Percentiles rank a stretch among this genome's conserved stretches.
phyloP scores from a whole-genome alignment of 2,797 vertebrate genomes.

The Siniperca obscura region DNA sequence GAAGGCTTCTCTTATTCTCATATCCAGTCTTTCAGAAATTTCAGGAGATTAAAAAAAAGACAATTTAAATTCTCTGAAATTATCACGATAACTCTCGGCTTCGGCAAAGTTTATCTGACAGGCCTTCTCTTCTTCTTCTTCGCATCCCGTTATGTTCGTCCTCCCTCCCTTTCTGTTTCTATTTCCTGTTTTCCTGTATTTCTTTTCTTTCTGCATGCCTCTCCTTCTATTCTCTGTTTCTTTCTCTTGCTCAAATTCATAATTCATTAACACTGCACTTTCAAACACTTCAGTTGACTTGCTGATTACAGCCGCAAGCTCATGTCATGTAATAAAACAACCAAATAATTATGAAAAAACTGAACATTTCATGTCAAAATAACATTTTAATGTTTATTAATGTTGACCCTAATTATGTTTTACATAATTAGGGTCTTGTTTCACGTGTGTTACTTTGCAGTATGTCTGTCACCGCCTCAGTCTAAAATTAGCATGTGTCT shows the following conservation, averaged over 20 bases:
- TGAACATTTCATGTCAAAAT: conserved; percentile 25
- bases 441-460: conserved; percentile 17
- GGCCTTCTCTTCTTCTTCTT: conserved; percentile 16
- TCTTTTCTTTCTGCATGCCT: no score
- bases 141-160: neutral
- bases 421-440: conserved; percentile 30
- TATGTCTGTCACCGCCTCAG: conserved; percentile 25
- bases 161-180: neutral
- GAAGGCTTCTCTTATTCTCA: conserved; percentile 10
- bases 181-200: neutral
- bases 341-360: conserved; percentile 21
- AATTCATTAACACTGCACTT: conserved; percentile 31
- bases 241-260: neutral
- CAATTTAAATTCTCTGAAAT: conserved; percentile 50
- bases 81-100: neutral
- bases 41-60: conserved; percentile 36
- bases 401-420: no score
- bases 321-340: conserved; percentile 28
- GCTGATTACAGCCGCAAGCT: conserved; percentile 6
- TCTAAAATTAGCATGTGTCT: conserved; percentile 39
- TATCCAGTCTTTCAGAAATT: conserved; percentile 24
- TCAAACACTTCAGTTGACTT: conserved; percentile 29
- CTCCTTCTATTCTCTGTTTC: neutral
- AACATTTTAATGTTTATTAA: conserved; percentile 36
- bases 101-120: conserved; percentile 27